Percentiles rank a stretch among this genome's conserved stretches.
Conservation (phyloP, 1,140 invertebrate species). For the Archivesica marissinica region DNA sequence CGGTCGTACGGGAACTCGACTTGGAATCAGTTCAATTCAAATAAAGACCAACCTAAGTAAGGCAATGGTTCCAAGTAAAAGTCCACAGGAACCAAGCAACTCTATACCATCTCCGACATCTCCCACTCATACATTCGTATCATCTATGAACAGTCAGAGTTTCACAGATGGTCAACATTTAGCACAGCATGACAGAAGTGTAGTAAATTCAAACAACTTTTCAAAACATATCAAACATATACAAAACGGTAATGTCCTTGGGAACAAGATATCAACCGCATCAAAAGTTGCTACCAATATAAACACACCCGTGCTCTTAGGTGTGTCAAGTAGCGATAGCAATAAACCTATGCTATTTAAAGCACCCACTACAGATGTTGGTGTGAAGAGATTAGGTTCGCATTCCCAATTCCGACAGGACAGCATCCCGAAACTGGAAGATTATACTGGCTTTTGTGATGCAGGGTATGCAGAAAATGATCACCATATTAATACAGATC, state of each 20-base stretch:
- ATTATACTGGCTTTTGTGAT: background rate
- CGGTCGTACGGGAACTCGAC: constrained; percentile 10
- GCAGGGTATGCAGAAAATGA: no score
- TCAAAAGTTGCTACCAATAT: background rate
- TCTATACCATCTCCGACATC: background rate
- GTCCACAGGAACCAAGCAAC: background rate
- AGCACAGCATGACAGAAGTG: background rate
- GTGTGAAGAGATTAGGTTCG: constrained; percentile 13
- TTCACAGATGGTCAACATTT: constrained; percentile 15
- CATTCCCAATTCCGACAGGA: background rate
- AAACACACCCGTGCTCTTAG: background rate
- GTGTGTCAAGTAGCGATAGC: background rate
- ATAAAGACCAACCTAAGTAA: constrained; percentile 33
- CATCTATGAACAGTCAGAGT: background rate
- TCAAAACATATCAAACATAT: background rate
- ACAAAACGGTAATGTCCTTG: constrained; percentile 1
- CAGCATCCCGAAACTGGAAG: constrained; percentile 30
- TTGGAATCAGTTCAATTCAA: constrained; percentile 51
- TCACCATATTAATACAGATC: background rate
- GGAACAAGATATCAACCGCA: background rate
- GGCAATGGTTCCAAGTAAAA: background rate
- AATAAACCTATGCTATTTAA: constrained; percentile 3
- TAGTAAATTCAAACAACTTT: background rate
- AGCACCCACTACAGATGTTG: constrained; percentile 36
- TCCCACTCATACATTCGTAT: background rate